Conservation (phyloP, 2,113 vertebrate genomes). For the Odocoileus virginianus region DNA sequence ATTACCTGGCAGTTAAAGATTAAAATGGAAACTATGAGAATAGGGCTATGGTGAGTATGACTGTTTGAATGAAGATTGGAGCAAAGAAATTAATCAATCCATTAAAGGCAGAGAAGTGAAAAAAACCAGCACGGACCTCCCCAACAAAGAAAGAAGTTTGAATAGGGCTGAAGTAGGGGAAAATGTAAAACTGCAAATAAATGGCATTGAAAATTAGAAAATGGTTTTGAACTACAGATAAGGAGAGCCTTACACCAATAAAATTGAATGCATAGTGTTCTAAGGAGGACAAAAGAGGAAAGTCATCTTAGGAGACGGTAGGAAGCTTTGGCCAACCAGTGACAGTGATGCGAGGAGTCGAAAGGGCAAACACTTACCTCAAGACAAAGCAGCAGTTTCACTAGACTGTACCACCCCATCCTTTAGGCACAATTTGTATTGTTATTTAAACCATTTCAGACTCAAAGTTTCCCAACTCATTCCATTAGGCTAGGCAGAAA, state of each 20-base stretch:
- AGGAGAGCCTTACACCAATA: neutral
- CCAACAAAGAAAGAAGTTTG: neutral
- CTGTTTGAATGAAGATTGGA: conserved; percentile 31
- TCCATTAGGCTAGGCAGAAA: neutral
- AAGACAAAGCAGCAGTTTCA: neutral
- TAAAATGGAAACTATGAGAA: conserved; percentile 25
- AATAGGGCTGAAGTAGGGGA: neutral
- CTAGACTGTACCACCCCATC: neutral
- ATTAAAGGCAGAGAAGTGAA: neutral
- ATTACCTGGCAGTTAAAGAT: conserved; percentile 30
- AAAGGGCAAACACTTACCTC: neutral
- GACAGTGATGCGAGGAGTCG: neutral
- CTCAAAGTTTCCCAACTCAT: neutral
- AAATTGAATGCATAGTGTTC: neutral
- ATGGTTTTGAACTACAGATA: neutral
- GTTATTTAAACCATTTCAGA: neutral
- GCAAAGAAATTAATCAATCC: conserved; percentile 23
- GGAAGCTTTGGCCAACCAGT: neutral
- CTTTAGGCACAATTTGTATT: neutral
- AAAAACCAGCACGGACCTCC: neutral
- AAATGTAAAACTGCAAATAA: neutral
- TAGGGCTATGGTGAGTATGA: neutral
- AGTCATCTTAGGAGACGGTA: neutral
- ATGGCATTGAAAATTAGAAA: conserved; percentile 15
- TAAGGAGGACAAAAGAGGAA: neutral